These are phyloP conservation scores for Prochilodus magdalenae DNA, from an alignment of 2,113 vertebrate species.

Conservation along the genomic window DNA sequence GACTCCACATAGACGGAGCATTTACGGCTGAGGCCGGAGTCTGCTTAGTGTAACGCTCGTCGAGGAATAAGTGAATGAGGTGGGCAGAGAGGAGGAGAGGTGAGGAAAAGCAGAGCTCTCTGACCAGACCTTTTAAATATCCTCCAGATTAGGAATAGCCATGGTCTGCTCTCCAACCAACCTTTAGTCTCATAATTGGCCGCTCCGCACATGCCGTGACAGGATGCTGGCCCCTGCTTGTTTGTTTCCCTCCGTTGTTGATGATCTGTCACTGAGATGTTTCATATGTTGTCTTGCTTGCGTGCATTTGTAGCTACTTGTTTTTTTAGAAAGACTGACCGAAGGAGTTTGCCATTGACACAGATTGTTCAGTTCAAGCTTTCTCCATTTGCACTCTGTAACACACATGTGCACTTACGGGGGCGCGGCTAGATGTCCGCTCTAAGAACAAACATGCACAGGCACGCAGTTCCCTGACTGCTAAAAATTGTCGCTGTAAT, in stretches of 20 bases:
- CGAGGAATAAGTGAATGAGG: slow-evolving; percentile 56
- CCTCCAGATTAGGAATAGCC: slow-evolving; percentile 20
- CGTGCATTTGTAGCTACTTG: slow-evolving; percentile 22
- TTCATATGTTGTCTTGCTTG: slow-evolving; percentile 26
- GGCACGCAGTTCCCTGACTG: not conserved
- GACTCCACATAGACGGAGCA: slow-evolving; percentile 59
- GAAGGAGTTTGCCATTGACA: not conserved
- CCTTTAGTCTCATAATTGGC: not conserved
- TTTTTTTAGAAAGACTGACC: slow-evolving; percentile 15
- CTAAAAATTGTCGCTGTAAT: slow-evolving; percentile 34
- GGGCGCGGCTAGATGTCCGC: not conserved
- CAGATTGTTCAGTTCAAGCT: slow-evolving; percentile 18
- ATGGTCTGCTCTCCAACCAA: not conserved
- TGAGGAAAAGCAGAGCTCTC: slow-evolving; percentile 65
- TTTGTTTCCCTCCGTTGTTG: slow-evolving; percentile 1
- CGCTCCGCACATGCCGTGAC: not conserved
- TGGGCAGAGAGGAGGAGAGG: slow-evolving; percentile 46
- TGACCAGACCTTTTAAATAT: slow-evolving; percentile 38
- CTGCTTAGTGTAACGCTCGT: slow-evolving; percentile 72
- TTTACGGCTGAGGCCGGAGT: slow-evolving; percentile 62
- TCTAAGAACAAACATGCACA: not conserved
- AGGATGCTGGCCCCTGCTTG: not conserved
- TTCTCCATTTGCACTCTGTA: slow-evolving; percentile 12
- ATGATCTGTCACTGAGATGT: not conserved
- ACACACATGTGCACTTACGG: not conserved